phyloP scores from a whole-genome alignment of 2,888 invertebrate species.

The Acrocyrtus sp. region DNA sequence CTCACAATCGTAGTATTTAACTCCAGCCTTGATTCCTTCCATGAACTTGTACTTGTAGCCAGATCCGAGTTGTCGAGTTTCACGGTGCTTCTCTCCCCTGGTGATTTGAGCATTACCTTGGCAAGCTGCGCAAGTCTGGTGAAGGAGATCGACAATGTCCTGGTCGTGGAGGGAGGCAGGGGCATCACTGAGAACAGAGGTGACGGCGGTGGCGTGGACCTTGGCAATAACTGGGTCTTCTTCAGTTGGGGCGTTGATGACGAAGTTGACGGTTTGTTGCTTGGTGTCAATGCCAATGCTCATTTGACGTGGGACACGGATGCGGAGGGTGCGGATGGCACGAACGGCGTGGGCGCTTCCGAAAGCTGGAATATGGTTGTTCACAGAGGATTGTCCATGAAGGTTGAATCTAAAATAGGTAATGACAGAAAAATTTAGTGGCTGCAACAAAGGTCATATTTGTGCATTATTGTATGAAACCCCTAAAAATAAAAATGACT shows the following conservation, averaged over 20 bases:
- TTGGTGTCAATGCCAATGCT: conserved; percentile 58
- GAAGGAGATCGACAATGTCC: conserved; percentile 54
- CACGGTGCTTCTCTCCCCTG: conserved; percentile 60
- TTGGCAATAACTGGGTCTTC: conserved; percentile 57
- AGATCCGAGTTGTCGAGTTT: conserved; percentile 59
- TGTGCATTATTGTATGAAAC: too few relatives aligned
- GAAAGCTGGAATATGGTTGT: conserved; percentile 61
- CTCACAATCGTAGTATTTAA: conserved; percentile 62
- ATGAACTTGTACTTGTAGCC: conserved; percentile 60
- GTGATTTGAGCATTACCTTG: conserved; percentile 53
- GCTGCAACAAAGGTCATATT: too few relatives aligned
- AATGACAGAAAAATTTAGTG: conserved; percentile 4
- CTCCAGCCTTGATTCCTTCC: conserved; percentile 60
- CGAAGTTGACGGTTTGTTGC: conserved; percentile 57
- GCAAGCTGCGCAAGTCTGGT: conserved; percentile 60
- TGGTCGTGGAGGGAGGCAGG: conserved; percentile 52
- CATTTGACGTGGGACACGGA: conserved; percentile 59
- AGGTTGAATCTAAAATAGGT: conserved; percentile 39
- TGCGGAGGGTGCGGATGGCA: conserved; percentile 56
- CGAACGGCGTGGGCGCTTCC: conserved; percentile 56
- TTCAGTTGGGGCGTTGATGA: conserved; percentile 56
- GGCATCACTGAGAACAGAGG: conserved; percentile 50
- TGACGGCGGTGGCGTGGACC: conserved; percentile 59
- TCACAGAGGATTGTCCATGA: conserved; percentile 53
- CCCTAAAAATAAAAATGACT: conserved; percentile 14